These are phyloP conservation scores for Mimumesa dahlbomi DNA, from an alignment of 2,888 invertebrate species.

Conservation along the genomic window DNA sequence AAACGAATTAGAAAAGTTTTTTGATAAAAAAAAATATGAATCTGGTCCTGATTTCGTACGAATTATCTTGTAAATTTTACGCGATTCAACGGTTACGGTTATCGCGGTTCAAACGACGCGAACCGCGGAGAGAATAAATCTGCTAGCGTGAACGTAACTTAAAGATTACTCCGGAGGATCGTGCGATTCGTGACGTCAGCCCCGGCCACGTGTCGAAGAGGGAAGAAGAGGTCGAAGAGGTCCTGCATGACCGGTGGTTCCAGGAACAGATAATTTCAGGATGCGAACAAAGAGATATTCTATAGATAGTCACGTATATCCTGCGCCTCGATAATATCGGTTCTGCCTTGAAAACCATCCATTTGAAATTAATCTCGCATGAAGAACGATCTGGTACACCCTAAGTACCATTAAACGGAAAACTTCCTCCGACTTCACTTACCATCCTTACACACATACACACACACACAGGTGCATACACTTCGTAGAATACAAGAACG, in stretches of 20 bases:
- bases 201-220: conserved; percentile 64
- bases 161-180: conserved; percentile 53
- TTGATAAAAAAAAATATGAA: too few species aligned
- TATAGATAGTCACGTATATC: conserved; percentile 46
- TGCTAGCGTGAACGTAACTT: conserved; percentile 36
- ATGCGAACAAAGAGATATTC: conserved; percentile 53
- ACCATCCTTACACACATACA: too few species aligned
- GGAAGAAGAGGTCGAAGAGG: conserved; percentile 54
- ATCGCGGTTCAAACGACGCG: not conserved
- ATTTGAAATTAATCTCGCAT: conserved; percentile 40
- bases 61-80: not conserved
- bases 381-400: conserved; percentile 12
- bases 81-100: not conserved
- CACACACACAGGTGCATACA: too few species aligned
- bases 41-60: not conserved
- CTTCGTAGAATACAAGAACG: too few species aligned
- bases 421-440: too few species aligned
- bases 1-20: too few species aligned
- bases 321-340: conserved; percentile 36
- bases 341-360: conserved; percentile 11
- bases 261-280: conserved; percentile 60
- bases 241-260: conserved; percentile 58
- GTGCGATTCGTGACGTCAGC: conserved; percentile 66
- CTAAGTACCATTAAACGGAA: conserved; percentile 42
- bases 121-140: conserved; percentile 4